A percentile compares a stretch with the other conserved stretches of the same genome.
Conservation (phyloP, 1,140 invertebrate genomes). For the Meloidogyne floridensis region DNA sequence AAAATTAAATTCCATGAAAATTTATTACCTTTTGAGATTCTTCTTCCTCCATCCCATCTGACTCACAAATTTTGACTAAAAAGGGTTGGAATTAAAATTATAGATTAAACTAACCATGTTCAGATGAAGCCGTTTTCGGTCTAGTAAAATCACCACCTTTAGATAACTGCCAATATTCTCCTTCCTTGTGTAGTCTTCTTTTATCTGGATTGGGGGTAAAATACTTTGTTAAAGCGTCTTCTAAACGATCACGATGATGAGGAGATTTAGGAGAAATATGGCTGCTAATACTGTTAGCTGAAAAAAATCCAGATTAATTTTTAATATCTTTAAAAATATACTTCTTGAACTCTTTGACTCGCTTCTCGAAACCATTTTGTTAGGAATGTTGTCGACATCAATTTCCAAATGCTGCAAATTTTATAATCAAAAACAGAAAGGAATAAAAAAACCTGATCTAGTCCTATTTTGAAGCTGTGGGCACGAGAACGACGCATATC, state of each 20-base stretch:
- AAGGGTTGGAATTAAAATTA: neutral
- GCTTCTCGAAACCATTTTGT: neutral
- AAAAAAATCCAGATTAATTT: neutral
- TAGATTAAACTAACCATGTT: neutral
- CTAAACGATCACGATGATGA: constrained; percentile 37
- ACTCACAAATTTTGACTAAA: neutral
- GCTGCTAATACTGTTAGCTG: neutral
- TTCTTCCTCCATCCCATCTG: neutral
- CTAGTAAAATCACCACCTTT: constrained; percentile 29
- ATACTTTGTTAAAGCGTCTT: constrained; percentile 46
- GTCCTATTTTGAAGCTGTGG: neutral
- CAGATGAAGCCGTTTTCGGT: neutral
- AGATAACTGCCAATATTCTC: constrained; percentile 40
- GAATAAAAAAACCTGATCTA: constrained; percentile 18
- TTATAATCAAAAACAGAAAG: too few species aligned
- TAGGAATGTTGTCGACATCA: neutral
- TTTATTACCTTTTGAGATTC: neutral
- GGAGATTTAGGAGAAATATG: constrained; percentile 39
- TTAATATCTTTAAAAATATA: neutral
- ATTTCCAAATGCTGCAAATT: neutral
- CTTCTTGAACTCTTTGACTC: neutral
- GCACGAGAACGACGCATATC: constrained; percentile 64
- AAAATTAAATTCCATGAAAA: neutral
- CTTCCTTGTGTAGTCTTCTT: constrained; percentile 43
- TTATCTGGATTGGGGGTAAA: constrained; percentile 43